These are phyloP conservation scores for Plutella xylostella DNA, from an alignment of 2,888 invertebrate species.

Conservation along the genomic window DNA sequence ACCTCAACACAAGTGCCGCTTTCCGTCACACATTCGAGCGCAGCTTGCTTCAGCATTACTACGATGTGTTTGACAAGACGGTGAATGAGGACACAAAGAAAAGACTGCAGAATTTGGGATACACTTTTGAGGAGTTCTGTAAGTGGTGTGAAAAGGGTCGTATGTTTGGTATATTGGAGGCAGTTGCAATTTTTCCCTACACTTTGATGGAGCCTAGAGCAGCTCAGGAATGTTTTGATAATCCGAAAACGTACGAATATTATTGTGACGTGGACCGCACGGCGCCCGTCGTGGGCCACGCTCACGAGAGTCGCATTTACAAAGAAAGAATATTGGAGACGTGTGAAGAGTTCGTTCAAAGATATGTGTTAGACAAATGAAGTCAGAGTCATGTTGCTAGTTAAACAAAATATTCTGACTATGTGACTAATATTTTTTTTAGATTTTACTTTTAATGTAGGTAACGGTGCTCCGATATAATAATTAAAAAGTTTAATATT, in stretches of 20 bases:
- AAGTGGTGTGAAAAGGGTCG: conserved; percentile 29
- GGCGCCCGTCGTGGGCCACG: conserved; percentile 26
- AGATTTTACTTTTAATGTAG: too few species aligned
- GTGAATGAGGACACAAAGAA: conserved; percentile 27
- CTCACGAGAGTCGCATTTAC: conserved; percentile 22
- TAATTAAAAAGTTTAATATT: too few species aligned
- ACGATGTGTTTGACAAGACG: conserved; percentile 26
- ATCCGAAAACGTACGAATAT: conserved; percentile 28
- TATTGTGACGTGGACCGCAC: conserved; percentile 25
- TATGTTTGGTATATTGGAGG: conserved; percentile 26
- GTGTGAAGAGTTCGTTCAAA: conserved; percentile 38
- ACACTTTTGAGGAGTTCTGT: conserved; percentile 25
- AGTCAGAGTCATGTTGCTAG: too few species aligned
- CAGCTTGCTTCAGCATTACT: conserved; percentile 33
- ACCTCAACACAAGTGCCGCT: conserved; percentile 32
- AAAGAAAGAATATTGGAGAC: conserved; percentile 30
- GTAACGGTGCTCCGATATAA: too few species aligned
- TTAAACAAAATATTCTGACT: too few species aligned
- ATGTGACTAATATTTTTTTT: too few species aligned
- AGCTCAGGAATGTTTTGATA: conserved; percentile 27
- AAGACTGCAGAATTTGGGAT: conserved; percentile 27
- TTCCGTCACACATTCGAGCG: conserved; percentile 35
- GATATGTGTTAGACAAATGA: too few species aligned
- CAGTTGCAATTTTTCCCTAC: conserved; percentile 25
- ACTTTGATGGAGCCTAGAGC: conserved; percentile 28